phyloP scores from a whole-genome alignment of 2,113 vertebrate genomes.

The Chamaea fasciata region DNA sequence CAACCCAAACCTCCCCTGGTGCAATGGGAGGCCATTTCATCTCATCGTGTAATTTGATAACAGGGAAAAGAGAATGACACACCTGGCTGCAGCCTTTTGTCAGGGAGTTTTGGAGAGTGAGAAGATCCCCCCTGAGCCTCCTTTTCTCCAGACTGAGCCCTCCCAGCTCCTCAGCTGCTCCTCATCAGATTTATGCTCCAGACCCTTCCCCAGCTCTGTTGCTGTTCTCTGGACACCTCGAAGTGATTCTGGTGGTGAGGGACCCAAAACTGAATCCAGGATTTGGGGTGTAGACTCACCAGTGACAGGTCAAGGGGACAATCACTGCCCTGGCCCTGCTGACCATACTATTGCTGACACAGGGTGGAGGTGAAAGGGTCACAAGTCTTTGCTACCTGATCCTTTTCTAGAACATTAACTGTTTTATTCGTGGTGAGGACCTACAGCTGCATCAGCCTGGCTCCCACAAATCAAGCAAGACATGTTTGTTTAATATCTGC shows the following conservation, averaged over 20 bases:
- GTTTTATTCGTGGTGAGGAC: neutral
- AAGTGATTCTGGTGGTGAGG: neutral
- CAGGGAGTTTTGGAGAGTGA: neutral
- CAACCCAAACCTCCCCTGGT: neutral
- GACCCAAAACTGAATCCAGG: neutral
- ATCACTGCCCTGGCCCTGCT: neutral
- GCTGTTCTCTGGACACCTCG: neutral
- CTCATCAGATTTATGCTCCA: neutral
- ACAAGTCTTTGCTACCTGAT: neutral
- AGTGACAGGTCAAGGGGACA: neutral
- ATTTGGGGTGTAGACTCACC: neutral
- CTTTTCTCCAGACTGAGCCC: neutral
- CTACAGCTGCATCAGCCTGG: neutral
- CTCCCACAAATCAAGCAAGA: neutral
- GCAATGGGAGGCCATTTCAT: fast-evolving
- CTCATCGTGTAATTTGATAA: neutral
- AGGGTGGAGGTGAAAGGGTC: neutral
- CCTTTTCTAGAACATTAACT: neutral
- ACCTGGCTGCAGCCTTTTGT: neutral
- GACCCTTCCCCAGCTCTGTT: neutral
- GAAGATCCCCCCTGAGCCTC: neutral
- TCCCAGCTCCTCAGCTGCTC: neutral
- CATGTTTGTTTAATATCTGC: neutral
- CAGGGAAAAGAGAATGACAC: neutral
- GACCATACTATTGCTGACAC: neutral